These are phyloP conservation scores for Dugesia japonica DNA, from an alignment of 2,888 invertebrate genomes.

Conservation along the genomic window DNA sequence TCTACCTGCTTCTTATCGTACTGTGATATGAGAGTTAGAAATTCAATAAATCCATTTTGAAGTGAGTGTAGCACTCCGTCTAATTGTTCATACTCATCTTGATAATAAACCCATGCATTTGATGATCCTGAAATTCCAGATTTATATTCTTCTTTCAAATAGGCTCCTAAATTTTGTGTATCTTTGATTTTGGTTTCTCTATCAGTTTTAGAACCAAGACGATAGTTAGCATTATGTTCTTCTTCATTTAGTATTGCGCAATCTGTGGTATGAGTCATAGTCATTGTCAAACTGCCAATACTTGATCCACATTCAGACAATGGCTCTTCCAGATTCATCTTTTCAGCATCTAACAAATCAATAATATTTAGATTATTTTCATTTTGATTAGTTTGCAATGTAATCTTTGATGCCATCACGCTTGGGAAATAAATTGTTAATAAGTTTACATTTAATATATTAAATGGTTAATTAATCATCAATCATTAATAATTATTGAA, in stretches of 20 bases:
- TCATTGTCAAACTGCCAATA: constrained; percentile 16
- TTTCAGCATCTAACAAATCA: background rate
- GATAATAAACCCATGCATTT: background rate
- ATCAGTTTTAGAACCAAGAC: background rate
- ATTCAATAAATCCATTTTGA: background rate
- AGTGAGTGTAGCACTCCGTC: background rate
- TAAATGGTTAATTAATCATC: too few relatives aligned
- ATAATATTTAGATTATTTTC: background rate
- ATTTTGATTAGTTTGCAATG: background rate
- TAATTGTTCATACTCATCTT: background rate
- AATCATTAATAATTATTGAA: too few relatives aligned
- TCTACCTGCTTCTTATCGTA: background rate
- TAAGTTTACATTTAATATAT: too few relatives aligned
- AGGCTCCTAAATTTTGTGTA: background rate
- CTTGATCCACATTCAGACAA: constrained; percentile 28
- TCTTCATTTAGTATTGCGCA: background rate
- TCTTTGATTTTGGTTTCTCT: background rate
- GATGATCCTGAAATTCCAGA: background rate
- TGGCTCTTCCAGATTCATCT: background rate
- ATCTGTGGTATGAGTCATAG: background rate
- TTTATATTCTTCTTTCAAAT: background rate
- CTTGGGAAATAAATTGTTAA: too few relatives aligned
- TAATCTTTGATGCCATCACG: background rate
- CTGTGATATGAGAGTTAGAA: background rate
- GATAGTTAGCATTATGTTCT: background rate